Conservation (phyloP, 2,888 invertebrate genomes). For the Spialia ferax region DNA sequence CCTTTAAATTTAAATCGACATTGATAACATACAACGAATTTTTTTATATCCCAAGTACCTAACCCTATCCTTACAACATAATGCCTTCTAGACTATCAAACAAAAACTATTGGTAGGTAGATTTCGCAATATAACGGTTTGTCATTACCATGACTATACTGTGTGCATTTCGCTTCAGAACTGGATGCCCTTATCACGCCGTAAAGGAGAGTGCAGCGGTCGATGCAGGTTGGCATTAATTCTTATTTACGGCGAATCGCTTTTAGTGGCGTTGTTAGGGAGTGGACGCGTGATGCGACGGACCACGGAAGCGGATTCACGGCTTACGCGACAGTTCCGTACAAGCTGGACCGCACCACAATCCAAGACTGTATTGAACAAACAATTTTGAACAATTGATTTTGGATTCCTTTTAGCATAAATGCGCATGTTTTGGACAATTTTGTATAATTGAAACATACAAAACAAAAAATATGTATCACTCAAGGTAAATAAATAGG, state of each 20-base stretch:
- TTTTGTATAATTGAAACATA: too few relatives aligned
- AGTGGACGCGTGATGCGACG: conserved; percentile 60
- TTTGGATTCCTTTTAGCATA: not conserved
- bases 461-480: too few relatives aligned
- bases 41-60: not conserved
- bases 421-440: too few relatives aligned
- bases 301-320: conserved; percentile 60
- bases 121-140: not conserved
- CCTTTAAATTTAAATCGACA: too few relatives aligned
- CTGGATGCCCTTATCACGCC: conserved; percentile 49
- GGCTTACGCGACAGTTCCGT: conserved; percentile 48
- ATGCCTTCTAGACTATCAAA: not conserved
- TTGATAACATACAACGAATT: too few relatives aligned
- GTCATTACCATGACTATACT: not conserved
- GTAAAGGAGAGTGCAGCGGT: conserved; percentile 81
- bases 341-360: conserved; percentile 9
- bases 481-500: too few relatives aligned
- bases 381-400: not conserved
- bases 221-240: conserved; percentile 81
- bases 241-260: conserved; percentile 83
- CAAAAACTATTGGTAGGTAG: not conserved
- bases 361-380: not conserved
- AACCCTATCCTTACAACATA: not conserved
- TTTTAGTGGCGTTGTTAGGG: conserved; percentile 75
- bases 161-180: conserved; percentile 11